Conservation (phyloP, 1,140 invertebrate species). For the Drosophila lowei region DNA sequence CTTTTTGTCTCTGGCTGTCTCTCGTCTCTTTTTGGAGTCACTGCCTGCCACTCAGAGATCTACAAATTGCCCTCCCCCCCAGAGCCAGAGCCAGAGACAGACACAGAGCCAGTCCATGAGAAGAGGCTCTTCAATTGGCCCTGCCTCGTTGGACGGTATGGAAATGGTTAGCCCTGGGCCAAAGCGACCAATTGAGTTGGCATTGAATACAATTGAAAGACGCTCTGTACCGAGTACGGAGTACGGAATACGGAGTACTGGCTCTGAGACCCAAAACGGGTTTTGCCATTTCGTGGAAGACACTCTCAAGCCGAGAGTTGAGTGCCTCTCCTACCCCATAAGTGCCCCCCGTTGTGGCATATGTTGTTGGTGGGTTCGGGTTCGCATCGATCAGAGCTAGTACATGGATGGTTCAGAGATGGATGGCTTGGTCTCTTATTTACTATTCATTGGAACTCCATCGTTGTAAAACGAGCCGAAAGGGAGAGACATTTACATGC, state of each 20-base stretch:
- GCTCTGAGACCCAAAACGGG: slow-evolving; percentile 72
- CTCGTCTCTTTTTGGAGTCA: slow-evolving; percentile 13
- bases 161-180: slow-evolving; percentile 57
- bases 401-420: background rate
- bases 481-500: slow-evolving; percentile 13
- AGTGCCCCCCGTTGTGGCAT: slow-evolving; percentile 53
- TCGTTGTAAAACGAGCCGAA: background rate
- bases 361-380: slow-evolving; percentile 14
- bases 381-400: slow-evolving; percentile 36
- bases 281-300: slow-evolving; percentile 73
- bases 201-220: slow-evolving; percentile 79
- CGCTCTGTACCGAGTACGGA: slow-evolving; percentile 24
- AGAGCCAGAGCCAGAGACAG: background rate
- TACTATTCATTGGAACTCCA: slow-evolving; percentile 45
- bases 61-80: slow-evolving; percentile 42
- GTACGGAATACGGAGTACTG: background rate
- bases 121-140: slow-evolving; percentile 56
- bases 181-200: slow-evolving; percentile 68
- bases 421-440: slow-evolving; percentile 30
- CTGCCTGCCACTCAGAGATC: slow-evolving; percentile 17
- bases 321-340: slow-evolving; percentile 21
- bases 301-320: slow-evolving; percentile 37
- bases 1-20: slow-evolving; percentile 19
- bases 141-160: slow-evolving; percentile 21
- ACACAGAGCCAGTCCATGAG: background rate